These are phyloP conservation scores for Sturnus vulgaris DNA, from an alignment of 2,113 vertebrate genomes.

Conservation along the genomic window DNA sequence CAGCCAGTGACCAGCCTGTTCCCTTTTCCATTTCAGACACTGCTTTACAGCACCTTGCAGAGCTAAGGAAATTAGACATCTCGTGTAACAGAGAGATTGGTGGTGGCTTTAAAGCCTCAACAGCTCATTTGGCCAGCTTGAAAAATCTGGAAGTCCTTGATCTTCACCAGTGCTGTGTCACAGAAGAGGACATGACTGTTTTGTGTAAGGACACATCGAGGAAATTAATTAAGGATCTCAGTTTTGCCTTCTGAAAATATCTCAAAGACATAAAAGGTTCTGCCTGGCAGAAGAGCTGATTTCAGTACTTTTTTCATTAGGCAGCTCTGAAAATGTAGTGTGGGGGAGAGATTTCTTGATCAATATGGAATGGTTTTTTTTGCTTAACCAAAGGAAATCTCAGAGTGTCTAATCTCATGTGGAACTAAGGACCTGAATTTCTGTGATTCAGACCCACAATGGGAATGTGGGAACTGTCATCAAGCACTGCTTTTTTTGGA, in stretches of 20 bases:
- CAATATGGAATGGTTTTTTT: not conserved
- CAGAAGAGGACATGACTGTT: conserved; percentile 66
- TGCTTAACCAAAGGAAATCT: not conserved
- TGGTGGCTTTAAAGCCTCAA: conserved; percentile 72
- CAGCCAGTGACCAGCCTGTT: not conserved
- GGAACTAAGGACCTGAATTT: not conserved
- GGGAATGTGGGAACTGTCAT: not conserved
- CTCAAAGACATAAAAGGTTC: not conserved
- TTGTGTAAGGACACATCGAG: conserved; percentile 71
- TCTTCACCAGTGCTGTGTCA: conserved; percentile 82
- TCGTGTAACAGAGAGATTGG: conserved; percentile 81
- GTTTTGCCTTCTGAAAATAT: not conserved
- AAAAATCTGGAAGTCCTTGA: conserved; percentile 78
- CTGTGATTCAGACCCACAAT: not conserved
- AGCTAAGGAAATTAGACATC: conserved; percentile 78
- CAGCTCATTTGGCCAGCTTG: conserved; percentile 69
- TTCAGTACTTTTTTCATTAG: not conserved
- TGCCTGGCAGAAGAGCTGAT: not conserved
- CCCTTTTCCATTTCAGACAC: conserved; percentile 64
- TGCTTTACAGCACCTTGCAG: conserved; percentile 70
- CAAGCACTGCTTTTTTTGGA: not conserved
- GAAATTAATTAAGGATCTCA: not conserved
- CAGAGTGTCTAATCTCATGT: not conserved
- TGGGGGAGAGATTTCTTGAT: not conserved
- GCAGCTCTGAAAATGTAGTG: not conserved